A percentile compares a stretch with the other conserved stretches of the same genome.
These are phyloP conservation scores for Campylomormyrus tamandua DNA, from an alignment of 2,113 vertebrate species.

Conservation along the genomic window DNA sequence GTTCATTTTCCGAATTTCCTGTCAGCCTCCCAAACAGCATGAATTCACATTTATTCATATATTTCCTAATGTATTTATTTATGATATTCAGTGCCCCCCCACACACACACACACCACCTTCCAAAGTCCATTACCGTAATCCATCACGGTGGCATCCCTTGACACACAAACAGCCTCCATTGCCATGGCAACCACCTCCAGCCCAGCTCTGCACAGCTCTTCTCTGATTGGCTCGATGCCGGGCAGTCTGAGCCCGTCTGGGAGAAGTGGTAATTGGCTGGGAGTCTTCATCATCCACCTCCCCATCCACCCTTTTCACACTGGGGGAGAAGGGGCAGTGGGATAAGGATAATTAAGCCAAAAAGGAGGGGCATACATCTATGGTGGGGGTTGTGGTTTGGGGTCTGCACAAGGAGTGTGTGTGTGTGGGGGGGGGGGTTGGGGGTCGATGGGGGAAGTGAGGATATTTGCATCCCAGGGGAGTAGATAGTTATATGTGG, in stretches of 20 bases:
- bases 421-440: slow-evolving; percentile 29
- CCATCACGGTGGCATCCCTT: slow-evolving; percentile 70
- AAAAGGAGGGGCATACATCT: slow-evolving; percentile 19
- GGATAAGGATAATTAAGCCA: slow-evolving; percentile 54
- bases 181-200: slow-evolving; percentile 75
- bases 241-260: slow-evolving; percentile 62
- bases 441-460: slow-evolving; percentile 30
- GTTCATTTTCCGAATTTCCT: neutral
- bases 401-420: neutral
- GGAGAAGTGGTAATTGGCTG: slow-evolving; percentile 76
- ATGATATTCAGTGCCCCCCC: slow-evolving; percentile 27
- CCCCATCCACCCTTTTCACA: slow-evolving; percentile 17
- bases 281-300: slow-evolving; percentile 50
- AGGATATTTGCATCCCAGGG: slow-evolving; percentile 12
- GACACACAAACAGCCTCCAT: slow-evolving; percentile 70
- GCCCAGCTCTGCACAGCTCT: slow-evolving; percentile 60
- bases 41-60: slow-evolving; percentile 47
- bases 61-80: slow-evolving; percentile 45
- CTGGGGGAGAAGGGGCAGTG: slow-evolving; percentile 37
- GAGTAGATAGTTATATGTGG: slow-evolving; percentile 19
- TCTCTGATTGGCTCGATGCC: slow-evolving; percentile 63
- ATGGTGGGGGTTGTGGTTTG: slow-evolving; percentile 32
- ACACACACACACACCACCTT: slow-evolving; percentile 15
- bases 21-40: slow-evolving; percentile 28
- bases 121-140: slow-evolving; percentile 65